Conservation (phyloP, 2,888 invertebrate genomes). For the Linnaemya tessellans region DNA sequence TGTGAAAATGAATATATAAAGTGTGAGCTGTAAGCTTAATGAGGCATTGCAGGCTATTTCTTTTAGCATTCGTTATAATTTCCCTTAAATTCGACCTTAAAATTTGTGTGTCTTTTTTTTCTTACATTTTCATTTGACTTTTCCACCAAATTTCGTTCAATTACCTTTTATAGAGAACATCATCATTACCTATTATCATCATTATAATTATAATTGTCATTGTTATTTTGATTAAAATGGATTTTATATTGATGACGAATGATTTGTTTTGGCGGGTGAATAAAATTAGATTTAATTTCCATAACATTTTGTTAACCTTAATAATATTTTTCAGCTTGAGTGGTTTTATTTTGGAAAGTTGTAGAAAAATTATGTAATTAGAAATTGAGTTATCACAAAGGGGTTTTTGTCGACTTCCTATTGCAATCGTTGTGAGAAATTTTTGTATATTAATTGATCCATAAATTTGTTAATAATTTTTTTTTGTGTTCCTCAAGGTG, state of each 20-base stretch:
- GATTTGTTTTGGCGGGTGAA: slow-evolving; percentile 55
- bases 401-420: background rate
- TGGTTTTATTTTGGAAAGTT: background rate
- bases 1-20: background rate
- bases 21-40: slow-evolving; percentile 31
- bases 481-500: slow-evolving; percentile 33
- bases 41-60: slow-evolving; percentile 25
- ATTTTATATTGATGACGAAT: slow-evolving; percentile 44
- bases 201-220: slow-evolving; percentile 43
- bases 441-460: slow-evolving; percentile 60
- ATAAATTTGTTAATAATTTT: slow-evolving; percentile 56
- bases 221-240: slow-evolving; percentile 34
- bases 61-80: slow-evolving; percentile 10
- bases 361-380: background rate
- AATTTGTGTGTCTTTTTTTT: slow-evolving; percentile 11
- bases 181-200: slow-evolving; percentile 40
- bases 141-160: slow-evolving; percentile 64
- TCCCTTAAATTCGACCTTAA: slow-evolving; percentile 24
- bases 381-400: background rate
- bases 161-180: slow-evolving; percentile 37
- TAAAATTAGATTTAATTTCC: slow-evolving; percentile 8
- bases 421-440: slow-evolving; percentile 48
- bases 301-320: background rate
- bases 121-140: slow-evolving; percentile 40
- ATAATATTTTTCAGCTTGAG: slow-evolving; percentile 34